phyloP scores from a whole-genome alignment of 2,113 vertebrate species.

The Antechinus flavipes region DNA sequence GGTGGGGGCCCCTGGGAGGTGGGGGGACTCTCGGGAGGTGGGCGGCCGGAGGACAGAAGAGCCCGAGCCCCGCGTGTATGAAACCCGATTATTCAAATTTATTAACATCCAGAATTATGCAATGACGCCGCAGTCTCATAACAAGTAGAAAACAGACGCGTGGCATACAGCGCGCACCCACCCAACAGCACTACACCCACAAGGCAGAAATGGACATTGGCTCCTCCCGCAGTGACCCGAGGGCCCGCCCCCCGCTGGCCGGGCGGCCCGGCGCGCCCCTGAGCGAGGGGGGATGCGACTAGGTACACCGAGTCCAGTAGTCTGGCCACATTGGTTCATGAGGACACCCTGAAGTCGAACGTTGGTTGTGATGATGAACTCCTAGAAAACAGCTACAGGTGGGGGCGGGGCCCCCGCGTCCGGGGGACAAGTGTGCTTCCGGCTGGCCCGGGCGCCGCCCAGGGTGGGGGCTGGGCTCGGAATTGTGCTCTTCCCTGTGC shows the following conservation, averaged over 20 bases:
- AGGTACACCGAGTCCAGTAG: slow-evolving; percentile 91
- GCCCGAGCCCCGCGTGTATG: slow-evolving; percentile 87
- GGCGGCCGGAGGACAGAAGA: slow-evolving; percentile 73
- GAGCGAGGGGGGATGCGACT: slow-evolving; percentile 77
- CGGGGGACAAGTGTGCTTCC: slow-evolving; percentile 73
- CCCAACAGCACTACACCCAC: slow-evolving; percentile 95
- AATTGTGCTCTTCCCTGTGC: slow-evolving; percentile 75
- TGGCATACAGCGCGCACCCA: slow-evolving; percentile 91
- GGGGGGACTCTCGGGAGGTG: too few species aligned
- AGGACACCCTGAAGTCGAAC: slow-evolving; percentile 87
- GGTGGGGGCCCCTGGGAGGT: too few species aligned
- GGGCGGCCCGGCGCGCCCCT: too few species aligned
- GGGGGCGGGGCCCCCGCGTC: slow-evolving; percentile 64
- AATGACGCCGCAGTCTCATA: slow-evolving; percentile 93
- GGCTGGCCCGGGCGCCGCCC: slow-evolving; percentile 77
- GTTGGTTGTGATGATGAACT: slow-evolving; percentile 85
- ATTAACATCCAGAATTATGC: slow-evolving; percentile 96
- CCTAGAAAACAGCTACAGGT: slow-evolving; percentile 89
- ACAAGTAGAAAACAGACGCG: slow-evolving; percentile 98
- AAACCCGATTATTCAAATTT: slow-evolving; percentile 98
- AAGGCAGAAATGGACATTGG: slow-evolving; percentile 96
- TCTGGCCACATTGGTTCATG: slow-evolving; percentile 91
- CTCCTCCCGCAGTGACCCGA: slow-evolving; percentile 87
- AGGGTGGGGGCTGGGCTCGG: slow-evolving; percentile 55
- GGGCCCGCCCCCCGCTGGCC: slow-evolving; percentile 33